Base-by-base conservation (phyloP, 1,140 invertebrate species). In the Ylistrum balloti region DNA sequence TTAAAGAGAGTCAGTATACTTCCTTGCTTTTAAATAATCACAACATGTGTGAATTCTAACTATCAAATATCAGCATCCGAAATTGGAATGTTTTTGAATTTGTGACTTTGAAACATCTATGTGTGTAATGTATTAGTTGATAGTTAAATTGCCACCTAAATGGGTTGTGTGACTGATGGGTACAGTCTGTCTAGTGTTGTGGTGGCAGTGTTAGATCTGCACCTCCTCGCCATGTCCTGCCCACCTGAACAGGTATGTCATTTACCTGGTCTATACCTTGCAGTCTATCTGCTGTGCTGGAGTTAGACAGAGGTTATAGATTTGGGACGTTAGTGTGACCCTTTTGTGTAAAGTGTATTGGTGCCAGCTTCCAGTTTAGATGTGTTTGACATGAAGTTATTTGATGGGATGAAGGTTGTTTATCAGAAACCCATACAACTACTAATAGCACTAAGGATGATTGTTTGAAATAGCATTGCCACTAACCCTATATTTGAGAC, bases 361-460 rank as follows among this genome's bases (percentile, higher is more conserved):
- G 56, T 28, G 56, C 56, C 56, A 74, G 56, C 56, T 28, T 74
- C 56, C 56, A 74, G n/a, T 74, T n/a, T 74, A 74, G 17, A 74
- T 74, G 56, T 74, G n/a, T 74, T 74, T 74, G 56, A 74, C 56
- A 74, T 74, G 56, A 5, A 74, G 56, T 28, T 74, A 74, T 74
- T 74, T 74, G 22, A 74, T 28, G 28, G n/a, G 56, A 74, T 74
- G n/a, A 28, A 38, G 5, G 13, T 74, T 74, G 56, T 74, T 74
- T 74, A 74, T n/a, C 28, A 28, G 22, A n/a, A 74, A 74, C 22
- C 5, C 5, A 74, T n/a, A 74, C 56, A 74, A 74, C 56, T 28
- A 74, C 56, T 74, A 28, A 28, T 7, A 74, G 56, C 9, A 3
- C 22, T 74, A 74, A 5, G n/a, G 22, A 74, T 17, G 0, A 5